Evolutionary conservation across 1,140 invertebrate species (phyloP).

Genomic region (Drosophila kohkoa): DNA sequence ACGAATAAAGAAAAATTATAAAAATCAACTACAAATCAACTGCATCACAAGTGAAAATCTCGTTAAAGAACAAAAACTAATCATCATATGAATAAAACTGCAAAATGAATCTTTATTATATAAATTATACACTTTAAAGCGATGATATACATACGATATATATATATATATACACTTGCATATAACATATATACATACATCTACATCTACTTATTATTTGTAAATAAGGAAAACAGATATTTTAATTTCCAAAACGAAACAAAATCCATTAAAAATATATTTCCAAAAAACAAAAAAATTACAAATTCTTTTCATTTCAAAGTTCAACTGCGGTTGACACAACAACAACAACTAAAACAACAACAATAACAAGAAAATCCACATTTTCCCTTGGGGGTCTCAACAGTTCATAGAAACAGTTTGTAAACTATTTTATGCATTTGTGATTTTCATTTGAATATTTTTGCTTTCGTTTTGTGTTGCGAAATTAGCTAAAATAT

Average conservation of each 20-base stretch:
- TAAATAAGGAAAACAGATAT: slow-evolving; percentile 75
- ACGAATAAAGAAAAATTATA: slow-evolving; percentile 38
- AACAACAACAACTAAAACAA: slow-evolving; percentile 2
- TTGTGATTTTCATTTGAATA: slow-evolving; percentile 66
- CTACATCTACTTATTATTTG: slow-evolving; percentile 78
- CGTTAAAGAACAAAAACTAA: slow-evolving; percentile 31
- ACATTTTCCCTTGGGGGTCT: not conserved
- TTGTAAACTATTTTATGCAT: slow-evolving; percentile 70
- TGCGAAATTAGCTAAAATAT: slow-evolving; percentile 62
- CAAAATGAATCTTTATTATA: slow-evolving; percentile 69
- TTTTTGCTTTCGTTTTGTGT: slow-evolving; percentile 36
- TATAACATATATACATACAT: slow-evolving; percentile 59
- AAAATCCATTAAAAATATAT: slow-evolving; percentile 74
- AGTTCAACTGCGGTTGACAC: slow-evolving; percentile 4
- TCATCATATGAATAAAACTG: slow-evolving; percentile 30
- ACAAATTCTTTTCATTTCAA: slow-evolving; percentile 47
- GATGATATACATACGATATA: slow-evolving; percentile 54
- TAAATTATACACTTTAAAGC: slow-evolving; percentile 67
- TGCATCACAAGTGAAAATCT: slow-evolving; percentile 24
- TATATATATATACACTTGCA: slow-evolving; percentile 49
- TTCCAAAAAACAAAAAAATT: slow-evolving; percentile 57
- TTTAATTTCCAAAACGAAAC: slow-evolving; percentile 70
- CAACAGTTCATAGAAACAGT: slow-evolving; percentile 40
- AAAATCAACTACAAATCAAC: slow-evolving; percentile 25
- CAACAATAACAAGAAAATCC: no score